Conservation (phyloP, 2,113 vertebrate genomes). For the Abramis brama region DNA sequence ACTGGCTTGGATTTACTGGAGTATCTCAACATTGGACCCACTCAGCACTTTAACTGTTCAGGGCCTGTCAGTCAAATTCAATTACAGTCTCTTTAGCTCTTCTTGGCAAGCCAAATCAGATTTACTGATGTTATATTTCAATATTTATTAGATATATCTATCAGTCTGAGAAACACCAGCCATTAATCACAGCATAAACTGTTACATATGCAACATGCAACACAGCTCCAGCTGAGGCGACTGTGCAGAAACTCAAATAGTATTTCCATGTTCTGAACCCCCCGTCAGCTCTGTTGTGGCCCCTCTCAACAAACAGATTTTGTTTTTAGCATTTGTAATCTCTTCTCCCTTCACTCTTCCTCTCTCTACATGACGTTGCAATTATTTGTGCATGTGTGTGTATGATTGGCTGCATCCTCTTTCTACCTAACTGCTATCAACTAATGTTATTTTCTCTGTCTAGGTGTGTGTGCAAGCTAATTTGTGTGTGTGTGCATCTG, state of each 20-base stretch:
- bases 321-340: background rate
- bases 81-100: constrained; percentile 19
- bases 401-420: background rate
- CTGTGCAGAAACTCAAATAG: background rate
- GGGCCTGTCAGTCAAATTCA: constrained; percentile 1
- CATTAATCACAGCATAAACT: constrained; percentile 20
- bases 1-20: background rate
- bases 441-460: constrained; percentile 19
- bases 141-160: constrained; percentile 24
- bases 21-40: background rate
- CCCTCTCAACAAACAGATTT: background rate
- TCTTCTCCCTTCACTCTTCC: background rate
- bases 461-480: background rate
- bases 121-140: constrained; percentile 13
- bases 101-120: constrained; percentile 8
- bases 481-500: constrained; percentile 10
- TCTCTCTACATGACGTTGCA: constrained; percentile 23
- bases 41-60: background rate
- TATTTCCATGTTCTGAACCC: background rate
- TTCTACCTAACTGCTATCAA: background rate
- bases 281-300: background rate
- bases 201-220: constrained; percentile 23
- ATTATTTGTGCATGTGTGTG: constrained; percentile 7
- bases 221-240: background rate
- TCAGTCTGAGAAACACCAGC: background rate